These are phyloP conservation scores for Campopleginae sp. DNA, from an alignment of 2,888 invertebrate species.

Conservation along the genomic window DNA sequence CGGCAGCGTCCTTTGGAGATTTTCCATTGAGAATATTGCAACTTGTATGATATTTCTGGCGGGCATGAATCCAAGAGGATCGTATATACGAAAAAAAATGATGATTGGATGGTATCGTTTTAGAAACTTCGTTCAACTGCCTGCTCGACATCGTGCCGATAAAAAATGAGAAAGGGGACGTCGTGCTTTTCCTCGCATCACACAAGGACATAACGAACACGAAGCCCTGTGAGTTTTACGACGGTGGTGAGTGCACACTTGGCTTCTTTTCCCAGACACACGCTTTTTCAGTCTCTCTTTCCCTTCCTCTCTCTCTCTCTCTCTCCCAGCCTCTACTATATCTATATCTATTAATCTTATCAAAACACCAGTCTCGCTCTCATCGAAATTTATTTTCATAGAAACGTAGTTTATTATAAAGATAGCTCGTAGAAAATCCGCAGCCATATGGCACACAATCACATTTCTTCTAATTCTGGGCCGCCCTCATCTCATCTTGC, in stretches of 20 bases:
- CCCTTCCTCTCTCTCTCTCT: conserved; percentile 20
- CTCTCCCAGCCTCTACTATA: not conserved
- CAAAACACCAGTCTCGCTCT: not conserved
- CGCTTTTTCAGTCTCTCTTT: conserved; percentile 81
- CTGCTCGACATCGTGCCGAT: conserved; percentile 98
- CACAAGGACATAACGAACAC: conserved; percentile 98
- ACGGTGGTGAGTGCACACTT: conserved; percentile 90
- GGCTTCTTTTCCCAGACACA: conserved; percentile 63
- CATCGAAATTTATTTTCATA: not conserved
- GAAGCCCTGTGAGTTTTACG: conserved; percentile 91
- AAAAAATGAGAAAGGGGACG: conserved; percentile 98
- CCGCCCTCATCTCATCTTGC: conserved; percentile 22
- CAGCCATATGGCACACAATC: not conserved
- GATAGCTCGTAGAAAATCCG: conserved; percentile 34
- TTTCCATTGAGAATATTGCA: not conserved
- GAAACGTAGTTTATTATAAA: conserved; percentile 30
- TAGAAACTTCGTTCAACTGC: conserved; percentile 97
- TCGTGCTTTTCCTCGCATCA: conserved; percentile 97
- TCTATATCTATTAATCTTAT: conserved; percentile 20
- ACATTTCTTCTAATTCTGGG: conserved; percentile 10
- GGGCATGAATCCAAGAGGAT: not conserved
- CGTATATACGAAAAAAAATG: not conserved
- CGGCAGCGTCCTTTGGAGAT: not conserved
- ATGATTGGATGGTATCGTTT: conserved; percentile 71
- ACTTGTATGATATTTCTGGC: not conserved